Percentiles rank a stretch among this genome's conserved stretches.
Conservation (phyloP, 2,797 vertebrate species). For the Poecile montanus region DNA sequence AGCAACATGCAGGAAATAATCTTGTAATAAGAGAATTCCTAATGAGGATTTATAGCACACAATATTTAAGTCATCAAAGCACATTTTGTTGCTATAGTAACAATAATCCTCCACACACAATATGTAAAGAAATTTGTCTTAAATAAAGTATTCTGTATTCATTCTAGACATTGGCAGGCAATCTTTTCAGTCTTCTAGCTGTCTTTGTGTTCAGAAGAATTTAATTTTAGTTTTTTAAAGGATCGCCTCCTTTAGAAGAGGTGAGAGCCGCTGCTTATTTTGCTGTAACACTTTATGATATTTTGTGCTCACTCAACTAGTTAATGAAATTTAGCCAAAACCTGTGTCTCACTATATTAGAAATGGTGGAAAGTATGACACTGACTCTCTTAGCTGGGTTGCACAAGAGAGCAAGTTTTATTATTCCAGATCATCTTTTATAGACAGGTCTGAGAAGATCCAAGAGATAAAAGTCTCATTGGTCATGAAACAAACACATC, state of each 20-base stretch:
- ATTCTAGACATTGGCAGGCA: background rate
- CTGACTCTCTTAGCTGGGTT: too few relatives aligned
- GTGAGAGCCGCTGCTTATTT: background rate
- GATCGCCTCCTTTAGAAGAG: background rate
- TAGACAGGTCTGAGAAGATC: too few relatives aligned
- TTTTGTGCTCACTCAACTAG: background rate
- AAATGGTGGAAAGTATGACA: too few relatives aligned
- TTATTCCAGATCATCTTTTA: too few relatives aligned
- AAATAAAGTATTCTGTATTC: background rate
- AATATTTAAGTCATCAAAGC: background rate
- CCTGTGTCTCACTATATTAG: too few relatives aligned
- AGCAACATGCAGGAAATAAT: background rate
- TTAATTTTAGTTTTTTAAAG: background rate
- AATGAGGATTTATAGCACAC: background rate
- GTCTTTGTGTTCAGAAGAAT: background rate
- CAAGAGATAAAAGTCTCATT: too few relatives aligned
- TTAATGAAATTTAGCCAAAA: background rate
- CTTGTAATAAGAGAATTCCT: background rate
- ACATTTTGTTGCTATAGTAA: conserved; percentile 8
- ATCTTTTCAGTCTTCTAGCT: background rate
- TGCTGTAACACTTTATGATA: background rate
- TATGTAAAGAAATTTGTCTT: background rate
- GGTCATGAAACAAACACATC: too few relatives aligned
- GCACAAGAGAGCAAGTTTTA: too few relatives aligned
- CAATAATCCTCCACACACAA: background rate